Conservation (phyloP, 2,888 invertebrate species). For the Dascillus cervinus region DNA sequence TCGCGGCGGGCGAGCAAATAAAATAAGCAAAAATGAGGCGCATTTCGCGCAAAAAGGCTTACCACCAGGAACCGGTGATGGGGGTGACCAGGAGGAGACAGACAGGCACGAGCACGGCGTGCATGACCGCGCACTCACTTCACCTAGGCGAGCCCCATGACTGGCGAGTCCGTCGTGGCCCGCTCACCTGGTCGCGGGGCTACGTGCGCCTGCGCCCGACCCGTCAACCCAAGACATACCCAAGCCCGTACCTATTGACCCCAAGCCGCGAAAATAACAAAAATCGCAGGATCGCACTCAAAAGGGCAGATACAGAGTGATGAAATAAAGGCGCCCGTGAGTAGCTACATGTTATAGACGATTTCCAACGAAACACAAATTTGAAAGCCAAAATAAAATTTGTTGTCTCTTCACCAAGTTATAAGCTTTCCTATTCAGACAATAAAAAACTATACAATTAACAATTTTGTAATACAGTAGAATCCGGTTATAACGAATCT, state of each 20-base stretch:
- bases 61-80: conserved; percentile 84
- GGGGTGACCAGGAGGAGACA: conserved; percentile 81
- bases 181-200: conserved; percentile 21
- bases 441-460: too few relatives aligned
- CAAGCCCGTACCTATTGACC: conserved; percentile 17
- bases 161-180: conserved; percentile 26
- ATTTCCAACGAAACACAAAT: too few relatives aligned
- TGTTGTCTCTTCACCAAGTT: too few relatives aligned
- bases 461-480: too few relatives aligned
- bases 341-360: too few relatives aligned
- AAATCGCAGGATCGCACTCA: too few relatives aligned
- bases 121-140: conserved; percentile 40
- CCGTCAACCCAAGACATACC: conserved; percentile 8
- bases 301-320: too few relatives aligned
- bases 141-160: conserved; percentile 40
- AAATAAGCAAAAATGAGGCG: conserved; percentile 11
- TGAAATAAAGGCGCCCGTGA: too few relatives aligned
- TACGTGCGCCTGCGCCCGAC: conserved; percentile 25
- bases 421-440: too few relatives aligned
- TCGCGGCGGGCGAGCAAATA: conserved; percentile 11
- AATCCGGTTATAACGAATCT: too few relatives aligned
- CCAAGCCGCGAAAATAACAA: conserved; percentile 7
- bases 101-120: conserved; percentile 69
- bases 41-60: conserved; percentile 43
- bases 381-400: too few relatives aligned